Evolutionary conservation across 2,888 invertebrate genomes (phyloP).

Genomic region (Caradrina kadenii): DNA sequence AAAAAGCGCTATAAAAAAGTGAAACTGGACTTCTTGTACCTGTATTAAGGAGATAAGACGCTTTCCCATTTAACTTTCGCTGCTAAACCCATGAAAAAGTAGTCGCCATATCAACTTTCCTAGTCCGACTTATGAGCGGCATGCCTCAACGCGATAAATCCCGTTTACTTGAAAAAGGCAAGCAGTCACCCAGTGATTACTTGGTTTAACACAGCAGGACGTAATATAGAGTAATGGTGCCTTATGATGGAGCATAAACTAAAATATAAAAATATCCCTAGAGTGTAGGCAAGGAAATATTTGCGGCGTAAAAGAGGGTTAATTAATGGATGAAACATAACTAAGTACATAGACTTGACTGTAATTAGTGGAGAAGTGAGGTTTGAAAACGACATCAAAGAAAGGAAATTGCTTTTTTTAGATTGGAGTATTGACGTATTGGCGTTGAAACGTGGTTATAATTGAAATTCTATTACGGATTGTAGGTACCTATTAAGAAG

Average conservation of each 20-base stretch:
- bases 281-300: slow-evolving; percentile 34
- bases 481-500: background rate
- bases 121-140: slow-evolving; percentile 11
- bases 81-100: background rate
- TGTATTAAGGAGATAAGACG: background rate
- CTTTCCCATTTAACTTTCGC: background rate
- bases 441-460: background rate
- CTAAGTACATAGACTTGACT: slow-evolving; percentile 8
- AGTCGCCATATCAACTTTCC: background rate
- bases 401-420: background rate
- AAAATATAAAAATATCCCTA: slow-evolving; percentile 45
- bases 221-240: slow-evolving; percentile 55
- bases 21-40: no score
- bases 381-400: slow-evolving; percentile 7
- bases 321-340: slow-evolving; percentile 24
- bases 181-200: slow-evolving; percentile 41
- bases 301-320: slow-evolving; percentile 29
- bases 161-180: slow-evolving; percentile 56
- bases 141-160: slow-evolving; percentile 44
- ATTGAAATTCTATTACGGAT: background rate
- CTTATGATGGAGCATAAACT: slow-evolving; percentile 55
- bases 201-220: slow-evolving; percentile 51
- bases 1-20: no score
- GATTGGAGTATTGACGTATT: background rate
- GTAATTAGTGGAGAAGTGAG: slow-evolving; percentile 29